These are phyloP conservation scores for Lepus timidus DNA, from an alignment of 2,113 vertebrate species.

Conservation along the genomic window DNA sequence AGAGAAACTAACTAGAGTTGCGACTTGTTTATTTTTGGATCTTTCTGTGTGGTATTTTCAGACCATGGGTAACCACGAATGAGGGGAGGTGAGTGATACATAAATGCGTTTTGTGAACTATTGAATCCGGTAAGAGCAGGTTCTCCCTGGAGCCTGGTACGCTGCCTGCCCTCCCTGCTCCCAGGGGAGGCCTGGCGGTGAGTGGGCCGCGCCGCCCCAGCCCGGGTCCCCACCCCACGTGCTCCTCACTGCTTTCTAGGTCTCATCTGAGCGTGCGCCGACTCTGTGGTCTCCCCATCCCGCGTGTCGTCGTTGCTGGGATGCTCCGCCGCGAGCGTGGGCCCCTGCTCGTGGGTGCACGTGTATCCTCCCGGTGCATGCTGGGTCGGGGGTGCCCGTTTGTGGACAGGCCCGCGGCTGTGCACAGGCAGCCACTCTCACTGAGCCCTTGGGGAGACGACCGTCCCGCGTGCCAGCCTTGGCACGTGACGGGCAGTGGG, in stretches of 20 bases:
- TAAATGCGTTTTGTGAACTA: rapidly evolving
- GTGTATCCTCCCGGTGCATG: rapidly evolving
- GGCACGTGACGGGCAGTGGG: neutral
- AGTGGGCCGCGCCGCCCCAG: too few species aligned
- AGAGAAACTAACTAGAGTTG: neutral
- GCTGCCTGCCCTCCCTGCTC: neutral
- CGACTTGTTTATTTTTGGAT: neutral
- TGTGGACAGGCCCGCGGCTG: neutral
- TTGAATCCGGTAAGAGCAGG: neutral
- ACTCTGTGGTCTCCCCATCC: neutral
- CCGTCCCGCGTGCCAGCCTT: rapidly evolving
- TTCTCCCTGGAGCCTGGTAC: neutral
- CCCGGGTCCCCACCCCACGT: too few species aligned
- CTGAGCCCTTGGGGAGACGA: neutral
- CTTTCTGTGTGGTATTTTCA: neutral
- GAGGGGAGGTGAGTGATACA: neutral
- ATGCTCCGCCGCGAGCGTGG: neutral
- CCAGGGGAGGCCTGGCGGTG: too few species aligned
- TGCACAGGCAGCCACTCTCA: neutral
- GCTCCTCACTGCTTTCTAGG: too few species aligned
- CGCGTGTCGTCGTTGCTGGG: too few species aligned
- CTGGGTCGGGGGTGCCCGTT: rapidly evolving
- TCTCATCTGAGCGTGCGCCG: too few species aligned
- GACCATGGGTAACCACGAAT: neutral
- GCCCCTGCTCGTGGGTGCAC: too few species aligned